phyloP scores from a whole-genome alignment of 2,797 vertebrate species.

The Pantherophis vulpinus region DNA sequence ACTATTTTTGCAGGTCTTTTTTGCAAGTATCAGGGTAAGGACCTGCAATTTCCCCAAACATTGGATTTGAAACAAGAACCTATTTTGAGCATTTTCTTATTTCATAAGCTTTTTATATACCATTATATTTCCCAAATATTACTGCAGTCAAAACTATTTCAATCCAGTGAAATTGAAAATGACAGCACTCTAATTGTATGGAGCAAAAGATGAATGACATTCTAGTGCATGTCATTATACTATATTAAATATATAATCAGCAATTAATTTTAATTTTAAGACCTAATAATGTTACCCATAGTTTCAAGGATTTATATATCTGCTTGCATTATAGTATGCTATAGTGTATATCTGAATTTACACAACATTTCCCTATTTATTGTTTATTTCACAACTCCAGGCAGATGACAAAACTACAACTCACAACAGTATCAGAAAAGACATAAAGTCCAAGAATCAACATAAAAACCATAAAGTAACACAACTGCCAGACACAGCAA shows the following conservation, averaged over 20 bases:
- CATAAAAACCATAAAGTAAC: neutral
- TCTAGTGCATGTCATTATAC: neutral
- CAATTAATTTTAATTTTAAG: neutral
- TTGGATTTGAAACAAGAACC: neutral
- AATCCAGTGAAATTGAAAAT: constrained; percentile 1
- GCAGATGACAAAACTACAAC: neutral
- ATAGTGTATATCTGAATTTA: neutral
- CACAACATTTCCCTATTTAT: neutral
- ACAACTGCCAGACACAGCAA: neutral
- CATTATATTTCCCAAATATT: neutral
- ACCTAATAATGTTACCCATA: neutral
- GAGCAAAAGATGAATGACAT: neutral
- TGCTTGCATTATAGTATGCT: neutral
- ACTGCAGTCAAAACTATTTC: neutral
- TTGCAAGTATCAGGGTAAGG: neutral
- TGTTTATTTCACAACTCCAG: neutral
- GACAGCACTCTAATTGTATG: neutral
- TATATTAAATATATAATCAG: neutral
- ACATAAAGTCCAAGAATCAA: neutral
- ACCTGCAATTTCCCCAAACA: neutral
- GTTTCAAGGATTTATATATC: neutral
- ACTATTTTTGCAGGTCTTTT: neutral
- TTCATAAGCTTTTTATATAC: neutral
- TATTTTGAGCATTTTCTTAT: neutral
- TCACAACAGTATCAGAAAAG: neutral